Evolutionary conservation across 2,888 invertebrate species (phyloP), one percentile per base, ranked within the genome.

Genomic region (Lathronympha strigana): DNA sequence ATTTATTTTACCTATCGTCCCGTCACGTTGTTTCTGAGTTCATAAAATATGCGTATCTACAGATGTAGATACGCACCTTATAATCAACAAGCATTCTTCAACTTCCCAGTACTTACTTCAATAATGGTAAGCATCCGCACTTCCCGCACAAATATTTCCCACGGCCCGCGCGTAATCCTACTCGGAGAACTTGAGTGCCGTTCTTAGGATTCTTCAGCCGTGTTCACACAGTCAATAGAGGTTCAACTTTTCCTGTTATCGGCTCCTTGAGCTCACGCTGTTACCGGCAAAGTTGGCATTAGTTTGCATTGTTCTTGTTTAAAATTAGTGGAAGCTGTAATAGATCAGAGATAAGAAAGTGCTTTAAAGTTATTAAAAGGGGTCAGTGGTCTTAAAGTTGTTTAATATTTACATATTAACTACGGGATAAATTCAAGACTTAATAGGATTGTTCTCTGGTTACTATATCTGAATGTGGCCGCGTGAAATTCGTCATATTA

Each of bases 191-290:
- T 68, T 66, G 53, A 60, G 67, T 68, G 70, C 69, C 69, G 64
- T 70, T 70, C 67, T 67, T 58, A 40, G 66, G 68, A 72, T 71
- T 72, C 69, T 71, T 69, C 61, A 62, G 55, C 55, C 67, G 69
- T 71, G 73, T 72, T 72, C 75, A 72, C 74, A 73, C 69, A 80
- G 75, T 78, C 76, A 76, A 78, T 77, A 71, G 69, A 66, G 66
- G 62, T 64, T 54, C 53, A 80, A 83, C 76, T 83, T 82, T 80
- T 75, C 78, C 76, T 73, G 79, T 82, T 82, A 80, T 77, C 79
- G 71, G 70, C 71, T 71, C 67, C 61, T 66, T 70, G 40, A 71
- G 67, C 50, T 17, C 8, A 68, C 63, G 62, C 63, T 57, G 31
- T 67, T 67, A 66, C 67, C 69, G 68, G 70, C 68, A 66, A 69